Evolutionary conservation across 2,797 vertebrate species (phyloP).

Genomic region (Chelidonichthys spinosus): DNA sequence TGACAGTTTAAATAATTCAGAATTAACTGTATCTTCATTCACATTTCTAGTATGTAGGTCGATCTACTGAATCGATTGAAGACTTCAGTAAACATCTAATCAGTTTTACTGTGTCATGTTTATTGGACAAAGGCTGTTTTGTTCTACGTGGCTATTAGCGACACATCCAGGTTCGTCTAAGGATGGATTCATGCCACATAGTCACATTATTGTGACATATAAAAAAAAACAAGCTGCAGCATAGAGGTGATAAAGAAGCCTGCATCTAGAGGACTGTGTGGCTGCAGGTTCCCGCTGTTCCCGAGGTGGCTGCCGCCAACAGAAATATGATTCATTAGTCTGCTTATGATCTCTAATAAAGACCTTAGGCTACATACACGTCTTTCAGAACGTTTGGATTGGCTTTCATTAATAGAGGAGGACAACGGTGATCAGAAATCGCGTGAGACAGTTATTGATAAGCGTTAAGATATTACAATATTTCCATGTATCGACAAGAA

Average conservation of each 20-base stretch:
- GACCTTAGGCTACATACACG: neutral
- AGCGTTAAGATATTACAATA: neutral
- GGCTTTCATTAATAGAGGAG: neutral
- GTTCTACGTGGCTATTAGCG: neutral
- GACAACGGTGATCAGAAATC: no score
- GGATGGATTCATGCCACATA: neutral
- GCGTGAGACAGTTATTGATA: neutral
- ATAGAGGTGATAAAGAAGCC: neutral
- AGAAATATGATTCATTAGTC: neutral
- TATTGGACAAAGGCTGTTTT: constrained; percentile 19
- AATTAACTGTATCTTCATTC: constrained; percentile 31
- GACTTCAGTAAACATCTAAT: constrained; percentile 58
- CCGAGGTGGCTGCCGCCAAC: constrained; percentile 61
- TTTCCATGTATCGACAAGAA: neutral
- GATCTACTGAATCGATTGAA: constrained; percentile 54
- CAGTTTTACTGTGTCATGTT: constrained; percentile 31
- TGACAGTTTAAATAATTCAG: neutral
- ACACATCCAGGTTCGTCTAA: neutral
- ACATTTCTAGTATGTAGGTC: constrained; percentile 4
- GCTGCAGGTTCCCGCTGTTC: constrained; percentile 69
- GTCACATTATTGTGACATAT: neutral
- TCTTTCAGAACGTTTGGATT: neutral
- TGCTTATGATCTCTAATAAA: neutral
- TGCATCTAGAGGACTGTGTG: neutral
- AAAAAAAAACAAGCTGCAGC: neutral